Evolutionary conservation across 2,113 vertebrate genomes (phyloP), one percentile per base, ranked within the genome.

Genomic region (Leptobrachium leishanense): DNA sequence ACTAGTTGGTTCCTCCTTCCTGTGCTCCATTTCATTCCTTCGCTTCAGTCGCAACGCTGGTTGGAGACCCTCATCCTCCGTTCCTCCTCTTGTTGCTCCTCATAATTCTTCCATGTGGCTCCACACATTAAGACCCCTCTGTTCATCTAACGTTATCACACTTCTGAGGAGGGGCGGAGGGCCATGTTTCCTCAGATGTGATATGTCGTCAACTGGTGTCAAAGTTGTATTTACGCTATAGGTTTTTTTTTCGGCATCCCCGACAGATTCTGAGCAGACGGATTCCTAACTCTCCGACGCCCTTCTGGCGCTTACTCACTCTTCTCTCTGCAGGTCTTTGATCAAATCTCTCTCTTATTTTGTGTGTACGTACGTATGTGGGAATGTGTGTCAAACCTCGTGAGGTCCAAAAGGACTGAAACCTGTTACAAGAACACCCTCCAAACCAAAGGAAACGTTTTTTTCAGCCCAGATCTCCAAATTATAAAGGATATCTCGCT

Each of bases 361-460:
- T 55, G 54, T 62, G 67, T 70, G n/a, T 59, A 43, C 76, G 74
- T 72, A 66, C 68, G 53, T 80, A 53, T n/a, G n/a, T n/a, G n/a
- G n/a, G n/a, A n/a, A n/a, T n/a, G n/a, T n/a, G n/a, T n/a, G n/a
- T n/a, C n/a, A n/a, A n/a, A n/a, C n/a, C n/a, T n/a, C n/a, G n/a
- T n/a, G 64, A 63, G 68, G 72, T 80, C 64, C 74, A 46, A 74
- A 50, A 43, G 64, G 72, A 66, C 63, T 72, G 57, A 72, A 79
- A 73, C 70, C 71, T 80, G 65, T 80, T 80, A 80, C 78, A 80
- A 80, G 78, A 80, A 80, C 78, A 74, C 78, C 78, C 78, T 59
- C 65, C 39, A 46, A 63, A n/a, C n/a, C n/a, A n/a, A n/a, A 44
- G 67, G 43, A 76, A 77, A 11, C 68, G 62, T 10, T 59, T 77